Conservation (phyloP, 1,140 invertebrate species). For the Mya arenaria region DNA sequence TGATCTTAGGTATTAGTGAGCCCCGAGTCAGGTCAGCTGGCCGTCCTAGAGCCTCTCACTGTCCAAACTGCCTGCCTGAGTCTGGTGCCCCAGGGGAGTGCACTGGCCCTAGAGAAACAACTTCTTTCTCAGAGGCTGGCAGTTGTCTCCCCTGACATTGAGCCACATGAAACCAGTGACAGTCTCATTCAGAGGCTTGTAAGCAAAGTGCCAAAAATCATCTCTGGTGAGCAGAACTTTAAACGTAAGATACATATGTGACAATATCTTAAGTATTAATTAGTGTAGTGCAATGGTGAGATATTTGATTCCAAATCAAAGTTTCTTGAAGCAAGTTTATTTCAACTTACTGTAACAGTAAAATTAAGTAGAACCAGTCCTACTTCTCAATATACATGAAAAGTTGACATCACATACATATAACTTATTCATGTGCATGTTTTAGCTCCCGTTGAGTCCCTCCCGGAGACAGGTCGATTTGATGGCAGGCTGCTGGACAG, state of each 20-base stretch:
- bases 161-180: not conserved
- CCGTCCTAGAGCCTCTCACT: slow-evolving; percentile 14
- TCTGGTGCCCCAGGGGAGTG: not conserved
- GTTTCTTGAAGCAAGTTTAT: too few relatives aligned
- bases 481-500: slow-evolving; percentile 27
- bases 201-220: not conserved
- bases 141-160: not conserved
- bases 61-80: slow-evolving; percentile 1
- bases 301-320: too few relatives aligned
- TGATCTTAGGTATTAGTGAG: slow-evolving; percentile 22
- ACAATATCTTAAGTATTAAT: too few relatives aligned
- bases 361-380: too few relatives aligned
- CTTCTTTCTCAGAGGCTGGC: not conserved
- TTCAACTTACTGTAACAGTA: too few relatives aligned
- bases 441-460: too few relatives aligned
- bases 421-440: too few relatives aligned
- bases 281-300: too few relatives aligned
- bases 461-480: not conserved
- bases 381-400: too few relatives aligned
- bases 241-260: too few relatives aligned
- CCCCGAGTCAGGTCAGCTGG: slow-evolving; percentile 2
- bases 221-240: too few relatives aligned
- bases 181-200: not conserved
- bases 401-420: too few relatives aligned
- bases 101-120: slow-evolving; percentile 24